Base-by-base conservation (phyloP, 2,113 vertebrate species). In the Uria aalge region DNA sequence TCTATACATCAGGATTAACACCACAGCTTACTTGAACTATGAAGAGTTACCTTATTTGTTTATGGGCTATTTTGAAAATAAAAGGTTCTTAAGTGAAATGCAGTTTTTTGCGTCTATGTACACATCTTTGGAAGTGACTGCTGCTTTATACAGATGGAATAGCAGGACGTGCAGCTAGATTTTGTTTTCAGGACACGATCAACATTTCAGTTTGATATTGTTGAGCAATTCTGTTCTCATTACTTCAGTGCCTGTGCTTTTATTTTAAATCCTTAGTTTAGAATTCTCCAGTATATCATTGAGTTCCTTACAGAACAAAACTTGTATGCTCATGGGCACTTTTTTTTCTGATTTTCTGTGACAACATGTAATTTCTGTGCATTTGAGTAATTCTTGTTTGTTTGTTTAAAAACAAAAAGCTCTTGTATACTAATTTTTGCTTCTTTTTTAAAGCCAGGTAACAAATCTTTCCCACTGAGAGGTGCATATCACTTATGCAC, bases 361-460 rank as follows among this genome's bases (percentile, higher is more conserved):
- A 48, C 32, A 82, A 59, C 1, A 5, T 52, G 22, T 43, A 52
- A 53, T 66, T 57, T 90, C 47, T 84, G 26, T 74, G 47, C 23
- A 41, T n/a, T 55, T 77, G 30, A 84, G 26, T 84, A 89, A 68
- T 79, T 79, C 12, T 60, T 88, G 6, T 8, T 82, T 52, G 36
- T 24, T 75, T 73, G 30, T 62, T 81, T 74, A 47, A 81, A 80
- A 79, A 2, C 19, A 52, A 73, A 69, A 71, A 52, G 6, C 15
- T 45, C 17, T 63, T 40, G 11, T 40, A 5, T 79, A 72, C 43
- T 94, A 76, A 92, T 72, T 88, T 36, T 67, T 92, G 36, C 56
- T 81, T 86, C n/a, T 89, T 74, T 92, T 93, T 88, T 80, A 71
- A 94, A 96, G 74, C 62, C 75, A 96, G 92, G 63, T 94, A 62